Evolutionary conservation across 2,113 vertebrate species (phyloP), one percentile per base, ranked within the genome.

Genomic region (Salvelinus fontinalis): DNA sequence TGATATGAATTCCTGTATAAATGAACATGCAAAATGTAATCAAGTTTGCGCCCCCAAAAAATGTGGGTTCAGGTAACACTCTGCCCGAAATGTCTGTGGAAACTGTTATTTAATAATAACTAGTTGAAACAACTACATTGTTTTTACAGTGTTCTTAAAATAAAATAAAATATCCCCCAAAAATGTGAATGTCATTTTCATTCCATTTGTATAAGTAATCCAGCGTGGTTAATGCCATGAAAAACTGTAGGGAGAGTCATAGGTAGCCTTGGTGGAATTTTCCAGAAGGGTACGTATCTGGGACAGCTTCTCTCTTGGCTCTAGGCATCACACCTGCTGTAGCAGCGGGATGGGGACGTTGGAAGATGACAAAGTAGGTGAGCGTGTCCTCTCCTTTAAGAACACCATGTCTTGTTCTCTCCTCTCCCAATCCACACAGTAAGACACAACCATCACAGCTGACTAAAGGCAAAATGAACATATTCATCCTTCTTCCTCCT

Each of bases 301-400:
- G 90, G 88, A 67, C 88, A 84, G 31, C 13, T 2, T 75, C 67
- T 70, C 80, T 67, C 31, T 6, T 54, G 71, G 84, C 73, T 80
- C 74, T 79, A 68, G 77, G 83, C 71, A 64, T 81, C 79, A 81
- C 88, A 89, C 89, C 90, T 89, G 89, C 87, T 84, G 75, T 34
- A 82, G 24, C 84, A 87, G 82, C 84, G 64, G 79, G 79, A 51
- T 64, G 69, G 57, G 72, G 73, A 81, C 78, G 60, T 57, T 72
- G 68, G 78, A 89, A 13, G 81, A 75, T 75, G 78, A 74, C 70
- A 76, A 88, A 85, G 81, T 85, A 89, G 87, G 86, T 77, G 74
- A 89, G 73, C 13, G 22, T 81, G 86, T 84, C 76, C 83, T 69
- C 76, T 88, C 73, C 51, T 66, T 49, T 79, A 66, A 81, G 82